phyloP scores from a whole-genome alignment of 2,113 vertebrate genomes.

The Phaethornis superciliosus region DNA sequence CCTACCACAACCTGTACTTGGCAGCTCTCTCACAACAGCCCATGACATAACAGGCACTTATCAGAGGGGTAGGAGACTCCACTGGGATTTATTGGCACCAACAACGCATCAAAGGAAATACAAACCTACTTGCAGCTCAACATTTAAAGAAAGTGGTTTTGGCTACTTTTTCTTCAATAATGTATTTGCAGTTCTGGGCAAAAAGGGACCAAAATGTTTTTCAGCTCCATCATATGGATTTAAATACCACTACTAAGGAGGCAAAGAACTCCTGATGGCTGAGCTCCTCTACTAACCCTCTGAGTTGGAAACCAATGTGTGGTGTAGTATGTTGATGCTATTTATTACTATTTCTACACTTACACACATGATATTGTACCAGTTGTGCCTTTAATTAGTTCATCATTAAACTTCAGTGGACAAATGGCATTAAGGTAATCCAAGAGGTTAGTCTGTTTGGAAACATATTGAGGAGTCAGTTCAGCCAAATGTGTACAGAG shows the following conservation, averaged over 20 bases:
- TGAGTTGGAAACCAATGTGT: background rate
- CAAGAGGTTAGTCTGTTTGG: background rate
- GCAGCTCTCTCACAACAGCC: background rate
- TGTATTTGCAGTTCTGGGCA: background rate
- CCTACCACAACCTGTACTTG: background rate
- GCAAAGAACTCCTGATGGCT: background rate
- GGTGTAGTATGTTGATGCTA: background rate
- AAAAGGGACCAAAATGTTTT: background rate
- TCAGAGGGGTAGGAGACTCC: background rate
- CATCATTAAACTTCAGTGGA: slow-evolving; percentile 1
- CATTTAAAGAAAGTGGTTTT: background rate
- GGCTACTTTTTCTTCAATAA: background rate
- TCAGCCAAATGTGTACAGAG: background rate
- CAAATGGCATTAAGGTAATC: background rate
- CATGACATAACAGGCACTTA: background rate
- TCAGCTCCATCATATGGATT: background rate
- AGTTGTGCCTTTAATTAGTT: slow-evolving; percentile 11
- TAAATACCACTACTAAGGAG: background rate
- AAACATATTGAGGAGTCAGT: background rate
- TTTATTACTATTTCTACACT: background rate
- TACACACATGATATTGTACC: background rate
- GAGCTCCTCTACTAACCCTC: background rate
- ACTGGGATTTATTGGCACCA: background rate
- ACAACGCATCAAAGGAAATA: background rate
- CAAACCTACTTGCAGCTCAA: background rate